These are phyloP conservation scores for Homarus gammarus DNA, from an alignment of 2,888 invertebrate species.

Conservation along the genomic window DNA sequence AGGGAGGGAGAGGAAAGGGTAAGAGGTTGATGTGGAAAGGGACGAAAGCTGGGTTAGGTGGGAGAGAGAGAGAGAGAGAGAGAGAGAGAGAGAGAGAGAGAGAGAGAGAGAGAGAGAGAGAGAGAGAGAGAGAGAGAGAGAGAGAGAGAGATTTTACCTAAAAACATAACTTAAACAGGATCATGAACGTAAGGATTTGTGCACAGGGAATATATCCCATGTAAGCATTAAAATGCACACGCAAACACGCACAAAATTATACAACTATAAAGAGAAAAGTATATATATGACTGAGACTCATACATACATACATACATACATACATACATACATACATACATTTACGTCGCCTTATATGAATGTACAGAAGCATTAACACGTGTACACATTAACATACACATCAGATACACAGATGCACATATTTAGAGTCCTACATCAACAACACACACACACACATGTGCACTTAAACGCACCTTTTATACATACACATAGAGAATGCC, in stretches of 20 bases:
- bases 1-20: not conserved
- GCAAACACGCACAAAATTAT: not conserved
- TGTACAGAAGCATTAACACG: too few species aligned
- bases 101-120: constrained; percentile 13
- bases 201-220: not conserved
- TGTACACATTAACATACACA: too few species aligned
- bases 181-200: not conserved
- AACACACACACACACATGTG: too few species aligned
- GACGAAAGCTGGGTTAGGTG: not conserved
- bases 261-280: not conserved
- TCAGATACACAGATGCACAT: too few species aligned
- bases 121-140: not conserved
- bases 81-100: constrained; percentile 2
- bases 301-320: too few species aligned
- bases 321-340: constrained; percentile 30
- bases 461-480: too few species aligned
- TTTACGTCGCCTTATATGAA: not conserved
- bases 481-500: too few species aligned
- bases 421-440: too few species aligned
- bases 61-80: not conserved
- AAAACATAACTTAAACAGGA: not conserved
- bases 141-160: not conserved
- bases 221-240: not conserved
- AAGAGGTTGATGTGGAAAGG: not conserved
- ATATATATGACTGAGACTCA: constrained; percentile 13